A percentile compares a stretch with the other conserved stretches of the same genome.
phyloP scores from a whole-genome alignment of 1,140 invertebrate genomes.

The Caerostris extrusa region DNA sequence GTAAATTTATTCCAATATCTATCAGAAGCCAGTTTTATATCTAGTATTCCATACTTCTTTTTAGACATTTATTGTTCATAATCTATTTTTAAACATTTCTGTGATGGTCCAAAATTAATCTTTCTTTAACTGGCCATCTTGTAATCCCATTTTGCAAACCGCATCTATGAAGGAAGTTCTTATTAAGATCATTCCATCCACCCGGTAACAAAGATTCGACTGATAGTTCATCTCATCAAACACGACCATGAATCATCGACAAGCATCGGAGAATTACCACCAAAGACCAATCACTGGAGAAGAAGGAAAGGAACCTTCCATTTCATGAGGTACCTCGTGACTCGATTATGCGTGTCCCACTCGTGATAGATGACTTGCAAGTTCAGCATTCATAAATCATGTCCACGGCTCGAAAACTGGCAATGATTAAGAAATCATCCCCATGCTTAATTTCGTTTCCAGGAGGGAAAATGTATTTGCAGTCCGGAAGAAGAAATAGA shows the following conservation, averaged over 20 bases:
- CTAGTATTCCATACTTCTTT: too few relatives aligned
- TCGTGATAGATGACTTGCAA: not conserved
- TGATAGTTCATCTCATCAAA: not conserved
- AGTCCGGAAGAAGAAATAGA: not conserved
- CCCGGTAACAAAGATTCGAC: too few relatives aligned
- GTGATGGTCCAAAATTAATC: too few relatives aligned
- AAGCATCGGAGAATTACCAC: not conserved
- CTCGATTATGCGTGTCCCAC: not conserved
- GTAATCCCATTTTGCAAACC: too few relatives aligned
- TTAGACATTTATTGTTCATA: too few relatives aligned
- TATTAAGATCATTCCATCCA: too few relatives aligned
- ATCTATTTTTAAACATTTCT: too few relatives aligned
- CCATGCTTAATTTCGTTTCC: not conserved
- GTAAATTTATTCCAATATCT: too few relatives aligned
- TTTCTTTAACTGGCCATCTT: too few relatives aligned
- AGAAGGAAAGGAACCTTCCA: not conserved
- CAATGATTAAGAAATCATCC: slow-evolving; percentile 33
- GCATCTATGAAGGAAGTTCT: too few relatives aligned
- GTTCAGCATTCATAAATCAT: slow-evolving; percentile 1
- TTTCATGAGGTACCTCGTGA: not conserved
- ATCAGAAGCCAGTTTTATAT: too few relatives aligned
- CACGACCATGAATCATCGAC: not conserved
- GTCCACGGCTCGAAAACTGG: not conserved
- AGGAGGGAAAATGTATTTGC: not conserved
- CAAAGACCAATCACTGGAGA: not conserved